These are phyloP conservation scores for Meloidogyne hapla DNA, from an alignment of 1,140 invertebrate genomes.

Conservation along the genomic window DNA sequence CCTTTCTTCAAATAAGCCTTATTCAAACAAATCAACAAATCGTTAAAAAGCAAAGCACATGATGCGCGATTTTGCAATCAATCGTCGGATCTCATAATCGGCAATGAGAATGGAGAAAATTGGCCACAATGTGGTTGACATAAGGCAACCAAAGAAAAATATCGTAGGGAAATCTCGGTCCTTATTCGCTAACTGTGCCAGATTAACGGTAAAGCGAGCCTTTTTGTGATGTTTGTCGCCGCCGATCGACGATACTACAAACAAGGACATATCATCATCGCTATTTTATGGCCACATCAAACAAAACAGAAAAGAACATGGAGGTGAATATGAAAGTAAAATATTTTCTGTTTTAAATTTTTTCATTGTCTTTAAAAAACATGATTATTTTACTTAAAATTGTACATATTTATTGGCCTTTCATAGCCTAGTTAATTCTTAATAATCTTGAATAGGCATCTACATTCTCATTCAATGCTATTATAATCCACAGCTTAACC, in stretches of 20 bases:
- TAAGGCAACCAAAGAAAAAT: background rate
- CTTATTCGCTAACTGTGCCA: background rate
- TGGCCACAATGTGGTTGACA: background rate
- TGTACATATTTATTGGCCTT: background rate
- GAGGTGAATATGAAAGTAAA: background rate
- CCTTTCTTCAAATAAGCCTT: background rate
- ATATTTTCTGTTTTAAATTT: no score
- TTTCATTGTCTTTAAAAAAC: no score
- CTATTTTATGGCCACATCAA: background rate
- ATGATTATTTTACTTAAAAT: no score
- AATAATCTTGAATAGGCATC: background rate
- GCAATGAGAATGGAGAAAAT: background rate
- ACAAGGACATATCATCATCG: constrained; percentile 5
- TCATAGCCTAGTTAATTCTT: background rate
- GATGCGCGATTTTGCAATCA: constrained; percentile 4
- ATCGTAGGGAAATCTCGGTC: background rate
- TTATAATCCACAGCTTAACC: background rate
- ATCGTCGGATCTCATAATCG: background rate
- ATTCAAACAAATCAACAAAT: background rate
- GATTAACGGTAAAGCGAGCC: background rate
- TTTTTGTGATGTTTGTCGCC: constrained; percentile 5
- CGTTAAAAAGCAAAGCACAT: background rate
- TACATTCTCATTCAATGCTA: background rate
- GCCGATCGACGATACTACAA: background rate
- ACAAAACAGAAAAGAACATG: background rate